Conservation (phyloP, 2,888 invertebrate species). For the Abrostola triplasia region DNA sequence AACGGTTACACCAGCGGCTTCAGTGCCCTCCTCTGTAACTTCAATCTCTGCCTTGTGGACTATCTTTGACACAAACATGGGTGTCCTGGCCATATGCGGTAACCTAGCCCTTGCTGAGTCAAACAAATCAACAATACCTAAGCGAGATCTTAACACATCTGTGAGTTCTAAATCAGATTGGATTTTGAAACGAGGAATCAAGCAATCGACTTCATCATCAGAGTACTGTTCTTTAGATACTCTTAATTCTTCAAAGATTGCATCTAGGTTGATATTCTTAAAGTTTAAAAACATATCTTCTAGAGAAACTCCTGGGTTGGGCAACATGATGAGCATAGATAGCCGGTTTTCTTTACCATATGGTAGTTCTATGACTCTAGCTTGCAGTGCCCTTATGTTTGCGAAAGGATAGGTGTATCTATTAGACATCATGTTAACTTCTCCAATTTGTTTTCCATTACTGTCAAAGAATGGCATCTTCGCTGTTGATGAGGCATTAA, state of each 20-base stretch:
- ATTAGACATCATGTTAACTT: constrained; percentile 93
- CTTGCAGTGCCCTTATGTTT: constrained; percentile 86
- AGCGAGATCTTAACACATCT: constrained; percentile 75
- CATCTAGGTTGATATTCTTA: constrained; percentile 76
- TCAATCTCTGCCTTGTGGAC: constrained; percentile 92
- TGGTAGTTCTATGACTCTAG: constrained; percentile 90
- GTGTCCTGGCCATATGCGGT: constrained; percentile 83
- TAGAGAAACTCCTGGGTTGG: constrained; percentile 86
- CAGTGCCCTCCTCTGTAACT: constrained; percentile 92
- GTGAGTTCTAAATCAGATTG: constrained; percentile 88
- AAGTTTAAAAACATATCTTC: constrained; percentile 87
- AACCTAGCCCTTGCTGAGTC: constrained; percentile 71
- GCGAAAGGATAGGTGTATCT: constrained; percentile 88
- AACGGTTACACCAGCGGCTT: constrained; percentile 89
- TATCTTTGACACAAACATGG: constrained; percentile 88
- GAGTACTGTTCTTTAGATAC: constrained; percentile 83
- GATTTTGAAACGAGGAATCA: constrained; percentile 89
- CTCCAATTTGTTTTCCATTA: constrained; percentile 80
- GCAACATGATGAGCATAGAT: constrained; percentile 91
- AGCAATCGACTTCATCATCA: constrained; percentile 90
- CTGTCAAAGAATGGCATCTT: constrained; percentile 88
- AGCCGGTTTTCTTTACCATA: constrained; percentile 88
- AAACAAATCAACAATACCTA: constrained; percentile 89
- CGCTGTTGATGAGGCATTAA: constrained; percentile 87
- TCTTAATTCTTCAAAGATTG: constrained; percentile 85